Evolutionary conservation across 64 coral and sea anemone genomes (phyloP), one percentile per base, ranked within the genome.

Genomic region (Porites lutea): DNA sequence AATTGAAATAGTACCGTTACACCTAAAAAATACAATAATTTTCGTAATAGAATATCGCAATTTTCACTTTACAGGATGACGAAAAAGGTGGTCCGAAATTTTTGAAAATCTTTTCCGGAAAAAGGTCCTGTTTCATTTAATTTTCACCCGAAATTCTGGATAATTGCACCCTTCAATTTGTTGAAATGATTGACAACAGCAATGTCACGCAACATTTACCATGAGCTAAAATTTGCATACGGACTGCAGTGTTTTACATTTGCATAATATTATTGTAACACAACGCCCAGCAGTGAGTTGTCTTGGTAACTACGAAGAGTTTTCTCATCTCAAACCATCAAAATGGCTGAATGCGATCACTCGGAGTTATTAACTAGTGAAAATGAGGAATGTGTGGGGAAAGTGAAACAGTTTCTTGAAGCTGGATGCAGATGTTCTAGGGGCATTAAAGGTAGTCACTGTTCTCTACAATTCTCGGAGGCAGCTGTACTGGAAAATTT

Each of bases 361-460:
- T 4, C 1, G 18, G 68, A 71, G 4, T 23, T 71, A 71, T 71
- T 71, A 71, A 71, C 5, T 67, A 67, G 64, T 71, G 68, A 71
- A 21, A 71, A 71, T 2, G 68, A 71, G n/a, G 68, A 71, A 71
- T 23, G 22, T 11, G 68, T 71, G n/a, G n/a, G 20, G 68, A 71
- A 71, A 23, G 20, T 71, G 68, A 71, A 71, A 71, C 68, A 71
- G 68, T 71, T 71, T 71, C n/a, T 71, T 71, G 5, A 71, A 27
- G 68, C 68, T 71, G 19, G 68, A 71, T 71, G 27, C n/a, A 37
- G 23, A 66, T 66, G 63, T 66, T 66, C 63, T 66, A 13, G 14
- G 63, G 16, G 63, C 16, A 66, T 66, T 9, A 66, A 15, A 66
- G 63, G 63, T 66, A 19, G 63, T 66, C 8, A 66, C 14, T 66